Base-by-base conservation (phyloP, 37 sponge, comb jelly and placozoan species). In the Mnemiopsis leidyi region DNA sequence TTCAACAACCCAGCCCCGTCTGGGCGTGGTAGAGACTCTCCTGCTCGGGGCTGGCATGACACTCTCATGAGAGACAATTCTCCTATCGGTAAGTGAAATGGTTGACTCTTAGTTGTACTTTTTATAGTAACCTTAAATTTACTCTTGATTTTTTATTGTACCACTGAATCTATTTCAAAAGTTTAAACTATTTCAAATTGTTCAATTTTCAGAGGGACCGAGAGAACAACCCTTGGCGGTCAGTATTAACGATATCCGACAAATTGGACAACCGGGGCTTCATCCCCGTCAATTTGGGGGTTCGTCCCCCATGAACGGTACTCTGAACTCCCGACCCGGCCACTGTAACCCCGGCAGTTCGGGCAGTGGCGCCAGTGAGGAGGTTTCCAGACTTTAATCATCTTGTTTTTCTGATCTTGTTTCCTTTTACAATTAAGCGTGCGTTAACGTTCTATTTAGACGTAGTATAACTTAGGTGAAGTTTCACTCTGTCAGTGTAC, bases 161-260 rank as follows among this genome's bases (percentile, higher is more conserved):
- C n/a, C n/a, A n/a, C n/a, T n/a, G n/a, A n/a, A n/a, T n/a, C n/a
- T n/a, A n/a, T n/a, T n/a, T n/a, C n/a, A n/a, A n/a, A n/a, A n/a
- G n/a, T n/a, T n/a, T n/a, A n/a, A n/a, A n/a, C n/a, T n/a, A n/a
- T n/a, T n/a, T n/a, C n/a, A n/a, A n/a, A n/a, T n/a, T n/a, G n/a
- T n/a, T n/a, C n/a, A n/a, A 23, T 5, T 71, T 71, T 71, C 75
- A 71, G 75, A 71, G 3, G 61, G 9, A 13, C 61, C 61, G 5
- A 48, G 61, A 48, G 30, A 71, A 71, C 7, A 23, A 28, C 75
- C 75, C n/a, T 25, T 71, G 75, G n/a, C 75, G 75, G 75, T 71
- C 25, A 71, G 30, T 28, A 71, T 71, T 7, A 71, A 71, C 75
- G 30, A 71, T 25, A 71, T 71, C 30, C 7, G 75, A 71, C 75